phyloP scores from a whole-genome alignment of 2,888 invertebrate genomes.

The Leptopterna dolabrata region DNA sequence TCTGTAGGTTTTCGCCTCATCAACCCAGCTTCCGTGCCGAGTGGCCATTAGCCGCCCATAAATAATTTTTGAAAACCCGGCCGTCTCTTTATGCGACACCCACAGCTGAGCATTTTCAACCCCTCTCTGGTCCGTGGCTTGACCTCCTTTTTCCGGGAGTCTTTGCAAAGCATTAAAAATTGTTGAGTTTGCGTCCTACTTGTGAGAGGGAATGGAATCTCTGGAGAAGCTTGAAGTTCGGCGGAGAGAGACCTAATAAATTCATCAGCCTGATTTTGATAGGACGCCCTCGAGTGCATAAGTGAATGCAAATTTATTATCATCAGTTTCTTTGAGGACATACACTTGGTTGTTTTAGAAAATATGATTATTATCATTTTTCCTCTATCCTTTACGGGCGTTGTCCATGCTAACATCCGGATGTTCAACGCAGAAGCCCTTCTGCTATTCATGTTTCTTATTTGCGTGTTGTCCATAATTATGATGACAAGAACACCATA shows the following conservation, averaged over 20 bases:
- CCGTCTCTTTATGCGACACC: neutral
- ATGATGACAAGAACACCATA: too few relatives aligned
- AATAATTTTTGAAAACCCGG: neutral
- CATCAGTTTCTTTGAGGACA: neutral
- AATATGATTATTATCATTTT: too few relatives aligned
- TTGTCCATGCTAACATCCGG: too few relatives aligned
- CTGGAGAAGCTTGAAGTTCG: neutral
- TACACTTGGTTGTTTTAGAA: neutral
- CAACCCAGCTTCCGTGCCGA: conserved; percentile 2
- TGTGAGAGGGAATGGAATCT: too few relatives aligned
- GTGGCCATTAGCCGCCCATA: neutral
- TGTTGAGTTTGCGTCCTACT: neutral
- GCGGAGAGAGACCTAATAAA: neutral
- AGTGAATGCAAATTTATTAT: neutral
- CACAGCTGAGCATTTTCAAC: neutral
- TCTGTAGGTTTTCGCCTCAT: neutral
- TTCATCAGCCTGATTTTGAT: neutral
- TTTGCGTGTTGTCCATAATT: too few relatives aligned
- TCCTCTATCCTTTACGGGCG: too few relatives aligned
- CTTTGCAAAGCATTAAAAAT: conserved; percentile 2
- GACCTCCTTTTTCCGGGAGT: neutral
- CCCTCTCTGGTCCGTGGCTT: neutral
- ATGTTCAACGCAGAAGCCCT: too few relatives aligned
- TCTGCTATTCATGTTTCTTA: too few relatives aligned
- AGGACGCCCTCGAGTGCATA: neutral